Base-by-base conservation (phyloP, 2,888 invertebrate genomes). In the Amblyteles armatorius region DNA sequence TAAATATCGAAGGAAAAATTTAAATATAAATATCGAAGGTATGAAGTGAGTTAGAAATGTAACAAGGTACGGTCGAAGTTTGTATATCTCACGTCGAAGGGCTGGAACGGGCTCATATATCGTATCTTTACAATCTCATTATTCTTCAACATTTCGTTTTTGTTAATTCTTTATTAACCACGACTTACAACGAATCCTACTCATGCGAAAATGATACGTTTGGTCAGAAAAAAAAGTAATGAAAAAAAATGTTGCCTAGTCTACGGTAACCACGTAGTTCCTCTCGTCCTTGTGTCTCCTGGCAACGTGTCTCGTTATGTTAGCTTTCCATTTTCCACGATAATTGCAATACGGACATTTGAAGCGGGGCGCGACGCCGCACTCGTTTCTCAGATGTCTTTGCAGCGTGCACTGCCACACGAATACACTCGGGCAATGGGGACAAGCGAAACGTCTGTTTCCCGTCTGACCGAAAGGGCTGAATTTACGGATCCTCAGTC, bases 311-410 rank as follows among this genome's bases (percentile, higher is more conserved):
- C 88, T 86, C 65, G 83, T 77, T 73, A 91, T 84, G 72, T 92
- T 90, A 3, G 88, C 89, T 74, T 90, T 90, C 88, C 90, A 89
- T 68, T 92, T 92, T 2, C 90, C 90, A 0, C 90, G 87, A 44
- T 92, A 91, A 7, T 84, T 79, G 80, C 93, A 93, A 57, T 90
- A 89, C 3, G 91, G 90, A 73, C 91, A 91, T 57, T 90, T 88
- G 85, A 88, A 90, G 16, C 88, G 87, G n/a, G 90, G 89, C 52
- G 84, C 85, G 52, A 86, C 79, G 3, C 91, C 91, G 82, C 92
- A 91, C 69, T 89, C 92, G 65, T 89, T 89, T 40, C 80, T 84
- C 40, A 90, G 80, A 76, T 92, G 91, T 52, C 84, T 79, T 44
- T 67, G 87, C 68, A 92, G 71, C 19, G 87, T 90, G 40, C 88